Percentiles rank a stretch among this genome's conserved stretches.
These are phyloP conservation scores for Pangasius larnaudii DNA, from an alignment of 2,797 vertebrate species.

Conservation along the genomic window DNA sequence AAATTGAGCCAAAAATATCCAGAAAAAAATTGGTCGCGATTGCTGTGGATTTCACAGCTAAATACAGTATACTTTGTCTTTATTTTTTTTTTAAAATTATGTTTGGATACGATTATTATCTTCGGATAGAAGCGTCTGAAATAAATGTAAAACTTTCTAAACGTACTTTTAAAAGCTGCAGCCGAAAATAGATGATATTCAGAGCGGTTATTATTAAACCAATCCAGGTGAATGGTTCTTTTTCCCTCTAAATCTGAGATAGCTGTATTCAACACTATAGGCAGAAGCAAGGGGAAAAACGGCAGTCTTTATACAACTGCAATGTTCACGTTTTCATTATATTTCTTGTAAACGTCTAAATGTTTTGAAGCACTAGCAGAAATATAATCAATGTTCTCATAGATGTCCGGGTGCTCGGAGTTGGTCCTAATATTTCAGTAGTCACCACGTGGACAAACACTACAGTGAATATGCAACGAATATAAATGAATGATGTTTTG, in stretches of 20 bases:
- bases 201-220: background rate
- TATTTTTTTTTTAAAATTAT: background rate
- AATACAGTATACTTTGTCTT: background rate
- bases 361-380: background rate
- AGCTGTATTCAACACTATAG: background rate
- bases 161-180: too few species aligned
- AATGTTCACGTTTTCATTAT: background rate
- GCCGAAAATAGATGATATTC: too few species aligned
- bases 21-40: background rate
- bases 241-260: background rate
- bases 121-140: too few species aligned
- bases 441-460: background rate
- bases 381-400: background rate
- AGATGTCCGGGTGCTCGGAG: background rate
- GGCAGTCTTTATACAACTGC: background rate
- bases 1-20: background rate
- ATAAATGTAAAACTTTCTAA: too few species aligned
- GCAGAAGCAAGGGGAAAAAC: background rate
- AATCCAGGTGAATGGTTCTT: too few species aligned
- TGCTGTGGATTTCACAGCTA: background rate
- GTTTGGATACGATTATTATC: background rate
- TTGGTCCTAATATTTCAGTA: background rate
- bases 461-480: background rate
- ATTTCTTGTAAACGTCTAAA: background rate
- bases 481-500: background rate